Evolutionary conservation across 1,140 invertebrate genomes (phyloP), one percentile per base, ranked within the genome.

Genomic region (Drosophila tsacasi): DNA sequence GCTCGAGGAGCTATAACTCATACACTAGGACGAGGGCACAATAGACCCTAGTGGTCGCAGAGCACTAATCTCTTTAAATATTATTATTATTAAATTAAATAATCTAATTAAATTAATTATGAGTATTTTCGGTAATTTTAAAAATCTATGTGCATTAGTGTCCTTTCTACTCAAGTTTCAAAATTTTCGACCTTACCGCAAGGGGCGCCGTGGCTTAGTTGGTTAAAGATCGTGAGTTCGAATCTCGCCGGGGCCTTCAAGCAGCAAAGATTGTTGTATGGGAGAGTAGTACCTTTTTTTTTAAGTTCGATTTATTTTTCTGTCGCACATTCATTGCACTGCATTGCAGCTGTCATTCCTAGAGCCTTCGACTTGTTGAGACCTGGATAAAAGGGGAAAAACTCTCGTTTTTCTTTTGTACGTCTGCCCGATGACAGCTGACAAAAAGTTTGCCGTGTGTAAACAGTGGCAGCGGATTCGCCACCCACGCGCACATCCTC

Each of bases 171-270:
- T 5, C 3, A 62, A 62, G 21, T 62, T 54, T 63, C 35, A 13
- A 30, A 63, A 32, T 39, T 63, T 63, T 21, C n/a, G 2, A 5
- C 23, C 0, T 0, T 0, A 5, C 5, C 6, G 1, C 27, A 59
- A 46, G 39, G 1, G 94, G 94, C 94, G 94, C 94, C 94, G 94
- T 94, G 94, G 94, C 94, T 94, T 94, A 94, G 94, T 94, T 94
- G 94, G 94, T 94, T 94, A 94, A 94, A 94, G 94, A 94, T 94
- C 94, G 92, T 92, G 94, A 94, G 94, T 94, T 94, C 94, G 94
- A 94, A 94, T 94, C 94, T 93, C 94, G 93, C 92, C 94, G 94
- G 94, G 93, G 94, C 94, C 94, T 93, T 76, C 27, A 30, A 49
- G 42, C 49, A 32, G 35, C 61, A 17, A 21, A n/a, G 10, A 15